Conservation (phyloP, 2,113 vertebrate species). For the Myxocyprinus asiaticus region DNA sequence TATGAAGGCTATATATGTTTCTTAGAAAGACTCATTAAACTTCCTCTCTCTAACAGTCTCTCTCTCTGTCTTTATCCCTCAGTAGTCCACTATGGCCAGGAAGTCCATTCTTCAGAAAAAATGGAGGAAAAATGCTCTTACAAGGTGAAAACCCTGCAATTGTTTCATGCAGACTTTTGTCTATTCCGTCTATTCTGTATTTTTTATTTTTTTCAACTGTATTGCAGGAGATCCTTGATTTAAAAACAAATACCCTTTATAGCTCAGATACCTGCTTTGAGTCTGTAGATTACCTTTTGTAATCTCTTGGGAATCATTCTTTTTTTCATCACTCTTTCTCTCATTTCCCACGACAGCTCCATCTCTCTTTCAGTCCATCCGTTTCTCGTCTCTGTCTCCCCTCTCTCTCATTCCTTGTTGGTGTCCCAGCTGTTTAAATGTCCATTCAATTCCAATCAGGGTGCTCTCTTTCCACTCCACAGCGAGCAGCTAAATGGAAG, state of each 20-base stretch:
- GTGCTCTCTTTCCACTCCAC: slow-evolving; percentile 67
- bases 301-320: slow-evolving; percentile 16
- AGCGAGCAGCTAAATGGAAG: slow-evolving; percentile 70
- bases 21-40: background rate
- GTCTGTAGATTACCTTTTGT: slow-evolving; percentile 15
- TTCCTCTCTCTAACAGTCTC: background rate
- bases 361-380: slow-evolving; percentile 45
- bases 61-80: slow-evolving; percentile 8
- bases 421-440: slow-evolving; percentile 73
- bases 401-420: slow-evolving; percentile 46
- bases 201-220: too few relatives aligned
- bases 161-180: background rate
- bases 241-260: background rate
- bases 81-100: slow-evolving; percentile 84
- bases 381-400: background rate
- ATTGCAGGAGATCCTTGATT: background rate
- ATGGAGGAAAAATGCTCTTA: slow-evolving; percentile 76
- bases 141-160: slow-evolving; percentile 72
- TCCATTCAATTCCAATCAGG: slow-evolving; percentile 79
- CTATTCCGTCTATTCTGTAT: background rate
- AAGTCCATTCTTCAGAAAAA: slow-evolving; percentile 86
- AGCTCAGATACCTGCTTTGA: slow-evolving; percentile 9
- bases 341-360: slow-evolving; percentile 37
- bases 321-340: background rate
- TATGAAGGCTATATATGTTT: too few relatives aligned